Conservation (phyloP, 2,113 vertebrate species). For the Mus spicilegus region DNA sequence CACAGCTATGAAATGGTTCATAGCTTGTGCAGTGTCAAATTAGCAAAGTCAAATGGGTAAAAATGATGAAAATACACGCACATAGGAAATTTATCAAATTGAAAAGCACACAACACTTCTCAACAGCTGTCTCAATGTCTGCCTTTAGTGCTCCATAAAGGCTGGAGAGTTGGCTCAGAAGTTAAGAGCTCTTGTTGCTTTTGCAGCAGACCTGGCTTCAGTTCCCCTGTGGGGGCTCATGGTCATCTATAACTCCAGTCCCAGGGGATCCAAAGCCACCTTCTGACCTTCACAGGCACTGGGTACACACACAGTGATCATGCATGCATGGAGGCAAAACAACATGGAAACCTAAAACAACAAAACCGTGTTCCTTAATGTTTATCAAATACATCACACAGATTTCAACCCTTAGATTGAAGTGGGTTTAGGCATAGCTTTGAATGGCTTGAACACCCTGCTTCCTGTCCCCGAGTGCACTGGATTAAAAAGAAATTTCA, state of each 20-base stretch:
- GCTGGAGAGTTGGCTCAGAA: not conserved
- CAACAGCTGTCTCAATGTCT: slow-evolving; percentile 5
- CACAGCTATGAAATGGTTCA: slow-evolving; percentile 50
- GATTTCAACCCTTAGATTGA: not conserved
- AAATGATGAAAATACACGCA: not conserved
- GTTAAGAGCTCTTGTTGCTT: not conserved
- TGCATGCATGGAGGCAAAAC: not conserved
- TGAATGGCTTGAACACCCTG: not conserved
- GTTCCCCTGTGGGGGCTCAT: not conserved
- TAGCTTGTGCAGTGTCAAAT: not conserved
- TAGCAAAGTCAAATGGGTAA: not conserved
- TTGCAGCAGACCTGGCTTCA: not conserved
- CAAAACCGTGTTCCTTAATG: not conserved
- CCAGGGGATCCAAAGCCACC: not conserved
- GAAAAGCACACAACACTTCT: not conserved
- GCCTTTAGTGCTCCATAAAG: not conserved
- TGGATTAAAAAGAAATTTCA: not conserved
- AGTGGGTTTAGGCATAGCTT: not conserved
- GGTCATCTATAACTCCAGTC: not conserved
- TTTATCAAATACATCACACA: not conserved
- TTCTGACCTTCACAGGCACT: not conserved
- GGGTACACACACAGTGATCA: not conserved
- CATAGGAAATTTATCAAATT: not conserved
- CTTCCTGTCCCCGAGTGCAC: not conserved
- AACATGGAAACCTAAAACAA: not conserved